These are phyloP conservation scores for Venturia canescens DNA, from an alignment of 1,140 invertebrate genomes.

Conservation along the genomic window DNA sequence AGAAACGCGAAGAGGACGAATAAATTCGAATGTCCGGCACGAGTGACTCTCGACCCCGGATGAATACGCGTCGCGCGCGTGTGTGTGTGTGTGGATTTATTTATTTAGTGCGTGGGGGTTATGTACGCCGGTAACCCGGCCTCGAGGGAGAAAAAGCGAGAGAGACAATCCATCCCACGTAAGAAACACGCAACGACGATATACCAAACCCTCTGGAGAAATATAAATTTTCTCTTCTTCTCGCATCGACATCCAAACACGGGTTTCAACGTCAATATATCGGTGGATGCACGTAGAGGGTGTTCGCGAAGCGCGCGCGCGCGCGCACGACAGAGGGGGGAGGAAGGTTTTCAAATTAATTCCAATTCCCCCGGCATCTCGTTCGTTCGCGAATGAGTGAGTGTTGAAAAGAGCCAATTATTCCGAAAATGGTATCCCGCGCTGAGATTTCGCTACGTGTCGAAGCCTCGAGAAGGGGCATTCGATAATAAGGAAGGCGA, in stretches of 20 bases:
- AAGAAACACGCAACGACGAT: slow-evolving; percentile 23
- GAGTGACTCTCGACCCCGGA: slow-evolving; percentile 31
- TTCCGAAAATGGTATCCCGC: slow-evolving; percentile 51
- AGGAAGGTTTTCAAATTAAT: slow-evolving; percentile 50
- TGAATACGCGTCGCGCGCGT: not conserved
- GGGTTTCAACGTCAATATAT: slow-evolving; percentile 22
- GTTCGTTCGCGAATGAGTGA: slow-evolving; percentile 14
- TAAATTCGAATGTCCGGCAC: slow-evolving; percentile 27
- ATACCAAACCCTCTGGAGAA: slow-evolving; percentile 9
- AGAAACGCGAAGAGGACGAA: not conserved
- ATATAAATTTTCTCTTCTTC: slow-evolving; percentile 31
- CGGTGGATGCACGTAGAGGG: not conserved
- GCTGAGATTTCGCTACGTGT: slow-evolving; percentile 1
- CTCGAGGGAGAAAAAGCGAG: not conserved
- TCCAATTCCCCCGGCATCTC: slow-evolving; percentile 33
- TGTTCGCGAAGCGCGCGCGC: too few relatives aligned
- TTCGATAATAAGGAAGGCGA: slow-evolving; percentile 53
- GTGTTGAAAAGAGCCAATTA: slow-evolving; percentile 53
- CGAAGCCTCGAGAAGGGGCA: not conserved
- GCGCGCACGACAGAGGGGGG: too few relatives aligned
- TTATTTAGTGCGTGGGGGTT: slow-evolving; percentile 22
- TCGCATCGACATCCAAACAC: slow-evolving; percentile 14
- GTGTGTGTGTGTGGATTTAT: not conserved
- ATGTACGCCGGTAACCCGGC: slow-evolving; percentile 30
- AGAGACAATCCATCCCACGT: slow-evolving; percentile 48